Percentiles rank a stretch among this genome's conserved stretches.
phyloP scores from a whole-genome alignment of 1,140 invertebrate genomes.

The Monomorium pharaonis region DNA sequence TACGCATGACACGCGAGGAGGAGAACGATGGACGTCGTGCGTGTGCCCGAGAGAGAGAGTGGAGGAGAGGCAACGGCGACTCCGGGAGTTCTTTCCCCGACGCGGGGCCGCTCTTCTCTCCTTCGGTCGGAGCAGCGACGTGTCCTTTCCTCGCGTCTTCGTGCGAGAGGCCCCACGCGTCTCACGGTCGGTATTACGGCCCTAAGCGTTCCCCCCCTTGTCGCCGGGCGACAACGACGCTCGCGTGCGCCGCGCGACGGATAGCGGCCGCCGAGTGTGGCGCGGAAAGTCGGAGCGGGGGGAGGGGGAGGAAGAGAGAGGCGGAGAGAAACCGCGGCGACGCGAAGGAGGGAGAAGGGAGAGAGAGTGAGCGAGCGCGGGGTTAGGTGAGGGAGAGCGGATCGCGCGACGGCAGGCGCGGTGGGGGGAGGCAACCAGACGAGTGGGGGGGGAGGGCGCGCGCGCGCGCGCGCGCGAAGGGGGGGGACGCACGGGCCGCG shows the following conservation, averaged over 20 bases:
- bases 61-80: background rate
- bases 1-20: constrained; percentile 17
- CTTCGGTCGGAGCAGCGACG: no score
- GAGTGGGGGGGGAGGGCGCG: constrained; percentile 19
- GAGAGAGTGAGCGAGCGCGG: constrained; percentile 2
- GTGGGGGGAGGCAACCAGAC: constrained; percentile 10
- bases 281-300: background rate
- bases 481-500: constrained; percentile 63
- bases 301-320: background rate
- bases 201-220: constrained; percentile 30
- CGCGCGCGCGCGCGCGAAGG: constrained; percentile 17
- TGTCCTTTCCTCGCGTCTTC: background rate
- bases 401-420: background rate
- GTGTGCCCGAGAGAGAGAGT: background rate
- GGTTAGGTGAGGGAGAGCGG: constrained; percentile 29
- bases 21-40: no score
- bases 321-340: no score
- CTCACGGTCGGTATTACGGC: constrained; percentile 53
- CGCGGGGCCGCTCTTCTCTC: constrained; percentile 8
- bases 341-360: background rate
- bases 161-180: constrained; percentile 32
- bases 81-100: no score
- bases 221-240: background rate
- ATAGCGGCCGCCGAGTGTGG: constrained; percentile 34
- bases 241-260: constrained; percentile 25